Conservation (phyloP, 2,797 vertebrate species). For the Cossypha caffra region DNA sequence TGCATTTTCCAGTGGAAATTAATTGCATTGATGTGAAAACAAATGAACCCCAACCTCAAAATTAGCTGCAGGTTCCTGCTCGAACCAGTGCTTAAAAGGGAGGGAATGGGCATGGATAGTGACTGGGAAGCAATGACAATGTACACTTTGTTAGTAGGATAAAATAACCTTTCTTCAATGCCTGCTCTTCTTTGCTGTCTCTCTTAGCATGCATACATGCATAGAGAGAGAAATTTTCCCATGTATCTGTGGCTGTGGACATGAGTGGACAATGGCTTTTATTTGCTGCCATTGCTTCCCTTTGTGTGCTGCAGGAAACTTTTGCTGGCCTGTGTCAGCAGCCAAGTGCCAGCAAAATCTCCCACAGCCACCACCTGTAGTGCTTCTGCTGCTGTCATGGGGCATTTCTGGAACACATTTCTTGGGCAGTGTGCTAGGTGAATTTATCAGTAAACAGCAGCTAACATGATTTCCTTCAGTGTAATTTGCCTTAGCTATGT, state of each 20-base stretch:
- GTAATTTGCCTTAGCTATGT: neutral
- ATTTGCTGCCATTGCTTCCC: neutral
- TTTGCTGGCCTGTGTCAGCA: neutral
- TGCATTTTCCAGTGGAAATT: constrained; percentile 75
- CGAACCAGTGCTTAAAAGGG: constrained; percentile 17
- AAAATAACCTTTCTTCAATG: neutral
- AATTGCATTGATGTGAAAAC: constrained; percentile 75
- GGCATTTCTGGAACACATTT: neutral
- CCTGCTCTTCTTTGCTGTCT: neutral
- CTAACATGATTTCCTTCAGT: neutral
- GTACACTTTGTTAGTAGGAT: constrained; percentile 20
- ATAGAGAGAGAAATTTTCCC: neutral
- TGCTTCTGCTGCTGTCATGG: neutral
- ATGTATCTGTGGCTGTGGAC: neutral
- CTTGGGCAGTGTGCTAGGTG: neutral
- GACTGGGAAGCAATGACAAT: neutral
- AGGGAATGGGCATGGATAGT: neutral
- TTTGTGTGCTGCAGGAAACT: neutral
- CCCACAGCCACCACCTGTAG: neutral
- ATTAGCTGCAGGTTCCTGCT: constrained; percentile 62
- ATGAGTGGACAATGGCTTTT: neutral
- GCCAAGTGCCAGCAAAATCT: neutral
- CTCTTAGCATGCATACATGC: neutral
- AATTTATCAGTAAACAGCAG: neutral
- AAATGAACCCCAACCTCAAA: constrained; percentile 71